Base-by-base conservation (phyloP, 1,140 invertebrate genomes). In the Semibalanus balanoides region DNA sequence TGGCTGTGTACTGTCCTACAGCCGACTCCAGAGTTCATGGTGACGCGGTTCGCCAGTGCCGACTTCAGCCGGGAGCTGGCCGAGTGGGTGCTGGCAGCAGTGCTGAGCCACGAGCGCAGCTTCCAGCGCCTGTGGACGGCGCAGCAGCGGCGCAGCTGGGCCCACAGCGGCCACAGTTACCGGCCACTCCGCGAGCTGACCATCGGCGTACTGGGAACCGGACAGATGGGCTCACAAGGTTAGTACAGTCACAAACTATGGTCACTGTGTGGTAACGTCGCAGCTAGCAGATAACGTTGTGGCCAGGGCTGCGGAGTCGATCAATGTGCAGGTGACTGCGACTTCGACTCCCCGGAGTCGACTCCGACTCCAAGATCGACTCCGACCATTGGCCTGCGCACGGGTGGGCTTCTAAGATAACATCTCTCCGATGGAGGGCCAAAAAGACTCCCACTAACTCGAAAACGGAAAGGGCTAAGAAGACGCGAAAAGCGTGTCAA, bases 31-130 rank as follows among this genome's bases (percentile, higher is more conserved):
- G 70, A 79, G 71, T 84, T 81, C 73, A 40, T 81, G 25, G 79
- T 87, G 73, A 85, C 85, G 30, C 81, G 86, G 77, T 85, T 84
- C 76, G 85, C 83, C 22, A 84, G 83, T n/a, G 81, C 83, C 30
- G 78, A 81, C 31, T 87, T 87, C 80, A 86, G 86, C 25, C 76
- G 81, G 43, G 81, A 85, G n/a, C 88, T 88, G 86, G 84, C 83
- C 0, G 87, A 88, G 80, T 88, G 87, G 81, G 85, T 87, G 3
- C 78, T 88, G 51, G 83, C 84, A n/a, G 83, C 86, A 35, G 87
- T 88, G 74, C 83, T 87, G 5, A 85, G 84, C 73, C 82, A 83
- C 76, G 87, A 88, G 80, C 81, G 86, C 31, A 77, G 84, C 77
- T 85, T 86, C 77, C 78, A 79, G 73, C 75, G 81, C 35, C 81